Percentiles rank a stretch among this genome's conserved stretches.
These are phyloP conservation scores for Anguilla anguilla DNA, from an alignment of 2,797 vertebrate species.

Conservation along the genomic window DNA sequence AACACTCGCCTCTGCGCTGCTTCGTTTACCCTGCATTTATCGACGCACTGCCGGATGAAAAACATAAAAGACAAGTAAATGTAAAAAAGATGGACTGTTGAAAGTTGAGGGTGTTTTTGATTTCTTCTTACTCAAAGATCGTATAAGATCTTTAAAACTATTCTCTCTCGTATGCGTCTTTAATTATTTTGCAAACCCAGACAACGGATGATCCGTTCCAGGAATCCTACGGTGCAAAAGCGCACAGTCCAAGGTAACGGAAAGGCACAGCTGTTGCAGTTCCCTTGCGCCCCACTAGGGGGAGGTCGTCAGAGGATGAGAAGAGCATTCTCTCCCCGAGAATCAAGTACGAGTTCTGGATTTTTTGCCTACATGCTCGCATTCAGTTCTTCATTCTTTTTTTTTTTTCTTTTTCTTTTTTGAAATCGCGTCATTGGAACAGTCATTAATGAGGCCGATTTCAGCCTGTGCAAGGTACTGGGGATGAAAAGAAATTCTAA, in stretches of 20 bases:
- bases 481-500: constrained; percentile 51
- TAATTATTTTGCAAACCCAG: neutral
- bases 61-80: neutral
- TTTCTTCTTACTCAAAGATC: neutral
- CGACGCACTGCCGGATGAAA: neutral
- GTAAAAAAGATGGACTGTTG: neutral
- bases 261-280: neutral
- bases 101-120: neutral
- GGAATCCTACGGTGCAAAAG: neutral
- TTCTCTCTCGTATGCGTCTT: neutral
- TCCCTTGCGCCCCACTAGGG: constrained; percentile 64
- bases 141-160: neutral
- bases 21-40: neutral
- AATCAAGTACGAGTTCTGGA: constrained; percentile 35
- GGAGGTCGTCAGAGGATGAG: constrained; percentile 66
- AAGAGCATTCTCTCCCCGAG: constrained; percentile 39
- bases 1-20: neutral
- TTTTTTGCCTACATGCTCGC: constrained; percentile 20
- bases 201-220: neutral
- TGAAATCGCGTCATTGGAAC: constrained; percentile 30
- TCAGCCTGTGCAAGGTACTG: constrained; percentile 39
- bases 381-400: constrained; percentile 28
- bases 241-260: neutral
- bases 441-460: constrained; percentile 52
- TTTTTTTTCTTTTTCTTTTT: constrained; percentile 34